Conservation (phyloP, 2,113 vertebrate species). For the Corydoras maculifer region DNA sequence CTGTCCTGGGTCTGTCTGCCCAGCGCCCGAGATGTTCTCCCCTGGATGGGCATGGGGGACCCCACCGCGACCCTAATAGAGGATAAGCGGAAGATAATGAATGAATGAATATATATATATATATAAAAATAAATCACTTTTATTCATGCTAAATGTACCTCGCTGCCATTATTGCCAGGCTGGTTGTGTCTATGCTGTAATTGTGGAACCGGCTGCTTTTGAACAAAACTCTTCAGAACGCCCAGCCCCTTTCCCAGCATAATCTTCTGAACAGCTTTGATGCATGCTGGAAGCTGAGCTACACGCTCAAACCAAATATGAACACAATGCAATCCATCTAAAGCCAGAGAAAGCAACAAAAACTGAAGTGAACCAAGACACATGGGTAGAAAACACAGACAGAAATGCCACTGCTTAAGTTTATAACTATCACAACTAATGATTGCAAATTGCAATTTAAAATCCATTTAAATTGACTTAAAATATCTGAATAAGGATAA, state of each 20-base stretch:
- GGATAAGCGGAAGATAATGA: too few relatives aligned
- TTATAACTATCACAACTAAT: too few relatives aligned
- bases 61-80: too few relatives aligned
- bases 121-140: background rate
- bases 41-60: too few relatives aligned
- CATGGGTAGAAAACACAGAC: background rate
- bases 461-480: too few relatives aligned
- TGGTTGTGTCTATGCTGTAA: slow-evolving; percentile 45
- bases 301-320: slow-evolving; percentile 76
- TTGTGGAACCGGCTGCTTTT: slow-evolving; percentile 68
- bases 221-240: slow-evolving; percentile 72
- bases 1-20: too few relatives aligned
- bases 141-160: slow-evolving; percentile 57
- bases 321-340: slow-evolving; percentile 69
- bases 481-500: too few relatives aligned
- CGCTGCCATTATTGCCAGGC: slow-evolving; percentile 60
- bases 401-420: background rate
- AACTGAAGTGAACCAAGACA: background rate
- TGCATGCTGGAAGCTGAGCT: slow-evolving; percentile 60
- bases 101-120: too few relatives aligned
- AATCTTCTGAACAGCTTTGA: slow-evolving; percentile 61
- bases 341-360: background rate
- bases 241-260: slow-evolving; percentile 65
- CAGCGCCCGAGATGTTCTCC: too few relatives aligned
- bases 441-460: too few relatives aligned